Evolutionary conservation across 2,888 invertebrate species (phyloP), one percentile per base, ranked within the genome.

Genomic region (Lymantria monacha): DNA sequence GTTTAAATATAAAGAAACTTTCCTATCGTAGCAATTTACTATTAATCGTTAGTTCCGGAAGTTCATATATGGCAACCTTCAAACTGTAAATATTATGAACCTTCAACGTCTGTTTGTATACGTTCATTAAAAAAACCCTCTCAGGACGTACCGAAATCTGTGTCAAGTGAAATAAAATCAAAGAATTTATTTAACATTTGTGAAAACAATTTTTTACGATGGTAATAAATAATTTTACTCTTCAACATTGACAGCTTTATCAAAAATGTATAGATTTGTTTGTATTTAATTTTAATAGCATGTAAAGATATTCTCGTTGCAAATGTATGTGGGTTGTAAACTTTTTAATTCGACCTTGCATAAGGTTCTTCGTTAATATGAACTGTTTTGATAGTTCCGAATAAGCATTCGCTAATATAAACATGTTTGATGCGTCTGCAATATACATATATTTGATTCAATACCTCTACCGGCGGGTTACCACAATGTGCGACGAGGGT

Each of bases 1-100:
- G n/a, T 38, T n/a, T 11, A 11, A n/a, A 11, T 22, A 22, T 36
- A 2, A 36, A 36, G 36, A 36, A 36, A 11, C 36, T 36, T 36
- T 36, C 11, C 36, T 36, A 36, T 36, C 36, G 9, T 36, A 11
- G 36, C 22, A 22, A 22, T 22, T 22, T 7, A 22, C 11, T 11
- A 36, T 36, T 42, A 42, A 10, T 14, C 22, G 22, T 5, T 31
- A 7, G 15, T 44, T 42, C 55, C 65, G 65, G 68, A 68, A 62
- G 54, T 46, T 52, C 45, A 0, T 12, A 49, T 42, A 22, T 45
- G 37, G 38, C 40, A 58, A 49, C 71, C 70, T 69, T 70, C 62
- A 58, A 54, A 53, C 49, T 46, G 22, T 48, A 42, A 55, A 59
- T 61, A 57, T 63, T 56, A 44, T 57, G 67, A 30, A 59, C 42